Evolutionary conservation across 2,888 invertebrate species (phyloP).

Genomic region (Zelleria hepariella): DNA sequence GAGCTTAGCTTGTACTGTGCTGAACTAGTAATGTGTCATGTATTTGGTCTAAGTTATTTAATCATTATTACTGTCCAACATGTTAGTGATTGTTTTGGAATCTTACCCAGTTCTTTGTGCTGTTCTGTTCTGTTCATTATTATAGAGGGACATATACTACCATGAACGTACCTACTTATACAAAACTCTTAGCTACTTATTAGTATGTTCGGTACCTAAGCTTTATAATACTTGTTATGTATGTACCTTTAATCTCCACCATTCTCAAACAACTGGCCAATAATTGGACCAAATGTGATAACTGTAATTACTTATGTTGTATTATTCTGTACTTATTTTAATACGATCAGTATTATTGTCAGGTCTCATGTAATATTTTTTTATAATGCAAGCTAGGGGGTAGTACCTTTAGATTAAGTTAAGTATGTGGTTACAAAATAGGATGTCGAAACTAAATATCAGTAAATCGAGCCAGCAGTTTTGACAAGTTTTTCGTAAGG

Average conservation of each 20-base stretch:
- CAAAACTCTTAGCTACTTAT: too few species aligned
- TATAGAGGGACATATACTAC: too few species aligned
- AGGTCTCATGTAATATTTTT: background rate
- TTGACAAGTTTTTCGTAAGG: background rate
- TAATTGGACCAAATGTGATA: background rate
- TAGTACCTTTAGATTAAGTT: too few species aligned
- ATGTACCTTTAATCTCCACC: background rate
- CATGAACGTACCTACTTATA: too few species aligned
- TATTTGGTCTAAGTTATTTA: background rate
- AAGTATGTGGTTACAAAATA: too few species aligned
- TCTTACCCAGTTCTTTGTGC: too few species aligned
- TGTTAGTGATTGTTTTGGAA: too few species aligned
- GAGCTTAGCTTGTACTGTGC: slow-evolving; percentile 50
- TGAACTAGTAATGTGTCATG: background rate
- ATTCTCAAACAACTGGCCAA: background rate
- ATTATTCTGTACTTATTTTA: background rate
- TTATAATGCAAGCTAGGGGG: too few species aligned
- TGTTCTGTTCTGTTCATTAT: too few species aligned
- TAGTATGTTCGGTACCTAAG: background rate
- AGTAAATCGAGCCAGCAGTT: background rate
- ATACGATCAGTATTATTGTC: background rate
- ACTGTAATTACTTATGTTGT: background rate
- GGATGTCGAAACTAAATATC: background rate
- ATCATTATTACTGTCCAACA: background rate
- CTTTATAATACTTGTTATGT: background rate